These are phyloP conservation scores for Sanderia malayensis DNA, from an alignment of 30 jellyfish, hydroid and myxozoan species.

Conservation along the genomic window DNA sequence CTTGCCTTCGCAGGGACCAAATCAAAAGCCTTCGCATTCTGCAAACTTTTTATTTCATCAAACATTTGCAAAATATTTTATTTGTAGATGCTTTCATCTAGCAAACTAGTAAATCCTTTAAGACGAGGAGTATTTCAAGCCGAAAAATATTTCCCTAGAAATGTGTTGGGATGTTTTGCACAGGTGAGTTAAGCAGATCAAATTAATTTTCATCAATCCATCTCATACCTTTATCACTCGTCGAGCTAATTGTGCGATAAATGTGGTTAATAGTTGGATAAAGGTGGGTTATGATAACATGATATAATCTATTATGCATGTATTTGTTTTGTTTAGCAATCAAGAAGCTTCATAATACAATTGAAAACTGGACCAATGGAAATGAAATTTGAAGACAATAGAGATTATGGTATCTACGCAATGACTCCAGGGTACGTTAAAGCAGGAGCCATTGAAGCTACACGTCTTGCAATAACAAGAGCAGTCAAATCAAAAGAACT, in stretches of 20 bases:
- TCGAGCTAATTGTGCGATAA: no score
- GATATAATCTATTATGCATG: no score
- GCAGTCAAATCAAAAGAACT: slow-evolving; percentile 77
- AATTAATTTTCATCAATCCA: no score
- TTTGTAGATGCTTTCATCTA: background rate
- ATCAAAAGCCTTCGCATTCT: no score
- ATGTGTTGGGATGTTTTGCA: no score
- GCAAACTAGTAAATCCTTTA: background rate
- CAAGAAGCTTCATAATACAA: background rate
- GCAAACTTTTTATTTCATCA: no score
- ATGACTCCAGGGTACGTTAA: slow-evolving; percentile 81
- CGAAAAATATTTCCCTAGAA: background rate
- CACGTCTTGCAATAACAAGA: slow-evolving; percentile 77
- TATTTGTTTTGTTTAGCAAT: background rate
- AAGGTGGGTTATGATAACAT: no score
- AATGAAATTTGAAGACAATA: slow-evolving; percentile 58
- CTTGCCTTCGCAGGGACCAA: no score
- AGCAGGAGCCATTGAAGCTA: slow-evolving; percentile 93
- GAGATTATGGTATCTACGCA: slow-evolving; percentile 89
- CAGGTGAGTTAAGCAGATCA: no score
- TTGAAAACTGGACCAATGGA: slow-evolving; percentile 41
- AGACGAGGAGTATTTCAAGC: background rate
- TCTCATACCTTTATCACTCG: no score
- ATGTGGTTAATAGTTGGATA: no score
- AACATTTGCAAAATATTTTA: background rate